Percentiles rank a stretch among this genome's conserved stretches.
These are phyloP conservation scores for Drosophila gunungcola DNA, from an alignment of 1,140 invertebrate genomes.

Conservation along the genomic window DNA sequence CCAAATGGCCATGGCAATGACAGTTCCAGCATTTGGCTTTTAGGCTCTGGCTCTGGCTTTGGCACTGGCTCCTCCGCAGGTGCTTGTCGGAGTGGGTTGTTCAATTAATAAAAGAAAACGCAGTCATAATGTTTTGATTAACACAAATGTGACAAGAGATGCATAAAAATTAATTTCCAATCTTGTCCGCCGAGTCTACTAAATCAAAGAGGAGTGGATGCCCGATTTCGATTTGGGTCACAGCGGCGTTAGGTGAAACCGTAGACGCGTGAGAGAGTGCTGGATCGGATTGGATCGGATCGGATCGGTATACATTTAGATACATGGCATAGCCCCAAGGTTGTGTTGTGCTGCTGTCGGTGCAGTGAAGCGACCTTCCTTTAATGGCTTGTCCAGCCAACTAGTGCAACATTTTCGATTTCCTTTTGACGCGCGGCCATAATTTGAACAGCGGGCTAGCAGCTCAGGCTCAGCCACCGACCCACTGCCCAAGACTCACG, in stretches of 20 bases:
- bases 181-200: conserved; percentile 47
- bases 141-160: conserved; percentile 80
- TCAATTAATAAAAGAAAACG: conserved; percentile 80
- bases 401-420: conserved; percentile 77
- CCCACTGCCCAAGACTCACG: conserved; percentile 48
- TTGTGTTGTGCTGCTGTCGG: conserved; percentile 51
- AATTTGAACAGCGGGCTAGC: conserved; percentile 68
- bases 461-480: conserved; percentile 21
- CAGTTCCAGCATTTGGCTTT: conserved; percentile 17
- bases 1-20: conserved; percentile 38
- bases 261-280: conserved; percentile 70
- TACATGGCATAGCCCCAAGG: conserved; percentile 55
- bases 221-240: conserved; percentile 67
- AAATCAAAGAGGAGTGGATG: conserved; percentile 39
- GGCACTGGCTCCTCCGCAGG: conserved; percentile 19
- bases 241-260: conserved; percentile 62
- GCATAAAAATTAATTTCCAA: conserved; percentile 79
- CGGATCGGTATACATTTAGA: conserved; percentile 21
- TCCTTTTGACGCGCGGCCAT: conserved; percentile 61
- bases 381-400: conserved; percentile 66
- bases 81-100: conserved; percentile 47
- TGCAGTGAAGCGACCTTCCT: conserved; percentile 72
- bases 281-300: conserved; percentile 5
- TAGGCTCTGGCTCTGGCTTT: not conserved
- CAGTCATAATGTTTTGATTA: conserved; percentile 83